These are phyloP conservation scores for Diploscapter pachys DNA, from an alignment of 1,140 invertebrate species.

Conservation along the genomic window DNA sequence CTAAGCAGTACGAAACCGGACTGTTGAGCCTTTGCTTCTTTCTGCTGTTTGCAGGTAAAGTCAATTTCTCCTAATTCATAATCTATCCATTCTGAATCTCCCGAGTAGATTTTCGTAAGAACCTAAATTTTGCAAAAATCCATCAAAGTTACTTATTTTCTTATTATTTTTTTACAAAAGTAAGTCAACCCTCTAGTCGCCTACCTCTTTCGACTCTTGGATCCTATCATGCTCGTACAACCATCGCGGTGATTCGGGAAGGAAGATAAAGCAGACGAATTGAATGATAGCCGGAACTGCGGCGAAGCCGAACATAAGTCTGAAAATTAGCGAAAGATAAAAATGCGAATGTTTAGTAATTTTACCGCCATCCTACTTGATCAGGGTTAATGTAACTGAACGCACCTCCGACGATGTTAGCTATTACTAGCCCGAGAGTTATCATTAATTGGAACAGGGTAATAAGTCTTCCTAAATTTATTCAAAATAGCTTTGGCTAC, in stretches of 20 bases:
- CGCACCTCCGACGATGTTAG: conserved; percentile 65
- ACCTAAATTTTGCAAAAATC: conserved; percentile 26
- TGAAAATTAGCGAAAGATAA: not conserved
- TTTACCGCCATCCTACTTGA: conserved; percentile 65
- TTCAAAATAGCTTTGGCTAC: too few relatives aligned
- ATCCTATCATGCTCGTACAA: conserved; percentile 61
- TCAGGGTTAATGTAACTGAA: conserved; percentile 61
- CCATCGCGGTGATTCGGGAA: conserved; percentile 69
- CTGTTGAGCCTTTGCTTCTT: conserved; percentile 33
- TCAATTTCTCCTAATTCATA: conserved; percentile 54
- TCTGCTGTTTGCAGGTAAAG: conserved; percentile 45
- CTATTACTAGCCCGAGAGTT: conserved; percentile 66
- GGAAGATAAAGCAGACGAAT: conserved; percentile 67
- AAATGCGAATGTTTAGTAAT: not conserved
- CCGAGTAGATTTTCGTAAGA: conserved; percentile 59
- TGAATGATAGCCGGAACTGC: conserved; percentile 66
- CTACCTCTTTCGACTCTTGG: conserved; percentile 61
- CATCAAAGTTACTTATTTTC: not conserved
- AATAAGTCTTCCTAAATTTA: conserved; percentile 59
- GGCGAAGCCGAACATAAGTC: conserved; percentile 67
- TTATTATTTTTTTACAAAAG: not conserved
- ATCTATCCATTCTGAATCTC: conserved; percentile 47
- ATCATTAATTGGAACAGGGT: conserved; percentile 67
- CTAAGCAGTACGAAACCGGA: conserved; percentile 10
- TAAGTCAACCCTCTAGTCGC: too few relatives aligned